Conservation (phyloP, 2,113 vertebrate species). For the Sinocyclocheilus grahami region DNA sequence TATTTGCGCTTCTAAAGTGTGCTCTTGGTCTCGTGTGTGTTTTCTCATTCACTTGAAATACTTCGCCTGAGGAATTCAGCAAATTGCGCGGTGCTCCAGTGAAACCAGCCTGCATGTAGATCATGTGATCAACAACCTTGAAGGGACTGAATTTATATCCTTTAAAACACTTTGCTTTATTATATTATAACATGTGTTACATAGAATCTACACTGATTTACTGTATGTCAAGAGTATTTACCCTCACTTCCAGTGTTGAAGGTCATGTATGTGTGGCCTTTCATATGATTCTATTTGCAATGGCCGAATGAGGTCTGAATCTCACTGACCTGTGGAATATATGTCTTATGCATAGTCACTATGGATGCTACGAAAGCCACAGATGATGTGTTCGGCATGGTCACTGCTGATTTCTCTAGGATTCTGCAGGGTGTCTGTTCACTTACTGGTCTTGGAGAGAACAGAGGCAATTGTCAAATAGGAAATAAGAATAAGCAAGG, state of each 20-base stretch:
- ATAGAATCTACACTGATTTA: background rate
- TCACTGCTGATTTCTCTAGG: background rate
- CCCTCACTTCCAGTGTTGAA: background rate
- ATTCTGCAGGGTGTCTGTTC: conserved; percentile 6
- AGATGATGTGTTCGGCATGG: background rate
- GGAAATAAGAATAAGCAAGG: background rate
- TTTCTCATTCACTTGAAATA: conserved; percentile 22
- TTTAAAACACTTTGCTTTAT: conserved; percentile 19
- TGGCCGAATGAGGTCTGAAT: conserved; percentile 9
- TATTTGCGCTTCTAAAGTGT: conserved; percentile 29
- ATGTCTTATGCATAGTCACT: conserved; percentile 11
- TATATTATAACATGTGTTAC: background rate
- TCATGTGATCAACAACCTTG: background rate
- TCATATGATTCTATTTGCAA: background rate
- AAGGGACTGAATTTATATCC: background rate
- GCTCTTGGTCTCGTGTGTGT: conserved; percentile 23
- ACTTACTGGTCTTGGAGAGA: conserved; percentile 3
- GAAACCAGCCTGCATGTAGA: background rate
- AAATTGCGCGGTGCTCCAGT: conserved; percentile 4
- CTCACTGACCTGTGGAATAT: conserved; percentile 41
- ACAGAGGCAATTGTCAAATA: conserved; percentile 10
- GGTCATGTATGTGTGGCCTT: conserved; percentile 1
- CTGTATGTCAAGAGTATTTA: background rate
- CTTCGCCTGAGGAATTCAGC: conserved; percentile 25
- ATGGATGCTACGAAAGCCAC: background rate